Conservation (phyloP, 1,140 invertebrate genomes). For the Caenorhabditis inopinata region DNA sequence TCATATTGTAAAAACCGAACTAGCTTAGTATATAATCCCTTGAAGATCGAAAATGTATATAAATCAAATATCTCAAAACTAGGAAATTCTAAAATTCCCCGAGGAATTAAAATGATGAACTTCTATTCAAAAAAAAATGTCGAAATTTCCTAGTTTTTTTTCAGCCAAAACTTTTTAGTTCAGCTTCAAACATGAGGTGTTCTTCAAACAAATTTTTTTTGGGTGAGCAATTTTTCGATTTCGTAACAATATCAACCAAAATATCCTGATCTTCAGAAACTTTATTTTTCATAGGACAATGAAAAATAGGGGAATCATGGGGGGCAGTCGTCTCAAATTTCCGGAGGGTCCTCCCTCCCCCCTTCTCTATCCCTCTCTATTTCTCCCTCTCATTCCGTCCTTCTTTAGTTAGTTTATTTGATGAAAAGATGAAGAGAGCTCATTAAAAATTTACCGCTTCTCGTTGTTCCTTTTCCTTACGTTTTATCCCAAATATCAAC, state of each 20-base stretch:
- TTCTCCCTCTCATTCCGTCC: background rate
- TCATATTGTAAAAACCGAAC: no score
- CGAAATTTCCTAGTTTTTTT: no score
- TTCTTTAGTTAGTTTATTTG: background rate
- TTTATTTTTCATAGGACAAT: background rate
- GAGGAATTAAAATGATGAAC: no score
- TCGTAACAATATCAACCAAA: background rate
- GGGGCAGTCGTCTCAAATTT: background rate
- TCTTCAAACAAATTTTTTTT: no score
- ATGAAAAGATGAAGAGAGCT: background rate
- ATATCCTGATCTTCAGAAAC: background rate
- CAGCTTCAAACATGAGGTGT: no score
- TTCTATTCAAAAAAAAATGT: no score
- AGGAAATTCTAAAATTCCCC: no score
- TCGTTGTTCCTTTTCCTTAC: background rate
- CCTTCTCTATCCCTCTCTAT: background rate
- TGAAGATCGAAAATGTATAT: no score
- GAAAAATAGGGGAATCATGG: background rate
- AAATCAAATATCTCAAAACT: no score
- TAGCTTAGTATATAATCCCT: no score
- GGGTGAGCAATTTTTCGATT: background rate
- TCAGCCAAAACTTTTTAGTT: no score
- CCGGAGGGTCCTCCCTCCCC: background rate
- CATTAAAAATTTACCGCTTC: slow-evolving; percentile 16
- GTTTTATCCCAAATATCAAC: background rate